Evolutionary conservation across 2,888 invertebrate genomes (phyloP), one percentile per base, ranked within the genome.

Genomic region (Callyntrura sp.): DNA sequence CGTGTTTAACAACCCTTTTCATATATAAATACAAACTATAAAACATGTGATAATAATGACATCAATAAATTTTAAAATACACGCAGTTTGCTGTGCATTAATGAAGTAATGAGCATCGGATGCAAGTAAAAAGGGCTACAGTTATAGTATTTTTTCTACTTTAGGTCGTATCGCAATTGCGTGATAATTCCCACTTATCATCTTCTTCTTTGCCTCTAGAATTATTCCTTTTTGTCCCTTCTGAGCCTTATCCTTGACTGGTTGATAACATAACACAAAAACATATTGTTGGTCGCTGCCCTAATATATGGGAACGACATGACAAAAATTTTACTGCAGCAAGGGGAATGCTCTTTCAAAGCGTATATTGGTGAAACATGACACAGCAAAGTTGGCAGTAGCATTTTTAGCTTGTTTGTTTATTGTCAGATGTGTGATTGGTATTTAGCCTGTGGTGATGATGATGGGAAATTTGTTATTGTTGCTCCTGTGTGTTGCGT

Each of bases 181-280:
- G 78, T 51, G 51, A 78, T 51, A 25, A 23, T 28, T 78, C 78
- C 57, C 78, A 55, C 28, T 78, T 68, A 68, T 68, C 35, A 9
- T 62, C 17, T 12, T 55, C n/a, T 55, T 14, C 11, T 14, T 55
- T 3, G 23, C 62, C 17, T n/a, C n/a, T n/a, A n/a, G n/a, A n/a
- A n/a, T n/a, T n/a, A n/a, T n/a, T n/a, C n/a, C n/a, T 11, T 62
- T 60, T 20, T 55, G 25, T 23, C 76, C 45, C 55, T 55, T 55
- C 55, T 25, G 20, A 14, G 78, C 57, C 81, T 81, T 23, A 81
- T 81, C 60, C 81, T 81, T 81, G 73, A 73, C 23, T 73, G 73
- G 23, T 48, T 6, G 14, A n/a, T 25, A 25, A 14, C 62, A 25
- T 4, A 11, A 76, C 76, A 25, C 17, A 20, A 20, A 60, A 20